phyloP scores from a whole-genome alignment of 2,888 invertebrate species.

The Scaptomyza caliginosa region DNA sequence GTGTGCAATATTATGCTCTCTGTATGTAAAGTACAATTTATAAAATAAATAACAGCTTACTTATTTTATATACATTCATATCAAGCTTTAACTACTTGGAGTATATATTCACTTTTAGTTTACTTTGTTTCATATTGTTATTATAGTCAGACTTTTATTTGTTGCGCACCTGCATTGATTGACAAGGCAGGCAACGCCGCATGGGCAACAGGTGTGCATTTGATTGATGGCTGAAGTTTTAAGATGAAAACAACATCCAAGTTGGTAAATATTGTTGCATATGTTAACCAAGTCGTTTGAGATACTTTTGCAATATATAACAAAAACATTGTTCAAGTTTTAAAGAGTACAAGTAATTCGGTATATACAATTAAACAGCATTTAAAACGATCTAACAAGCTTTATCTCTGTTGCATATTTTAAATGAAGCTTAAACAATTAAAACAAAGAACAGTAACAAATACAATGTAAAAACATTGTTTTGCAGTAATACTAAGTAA shows the following conservation, averaged over 20 bases:
- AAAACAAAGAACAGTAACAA: not conserved
- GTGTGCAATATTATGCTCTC: not conserved
- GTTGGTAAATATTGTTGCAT: slow-evolving; percentile 1
- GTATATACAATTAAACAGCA: not conserved
- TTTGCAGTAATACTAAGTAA: slow-evolving; percentile 1
- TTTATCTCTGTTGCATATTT: too few relatives aligned
- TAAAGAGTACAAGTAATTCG: not conserved
- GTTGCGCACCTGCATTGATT: slow-evolving; percentile 45
- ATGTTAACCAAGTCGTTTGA: not conserved
- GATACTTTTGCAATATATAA: not conserved
- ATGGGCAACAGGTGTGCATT: slow-evolving; percentile 49
- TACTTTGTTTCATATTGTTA: not conserved
- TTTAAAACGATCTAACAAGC: too few relatives aligned
- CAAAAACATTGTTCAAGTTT: too few relatives aligned
- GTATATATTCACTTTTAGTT: too few relatives aligned
- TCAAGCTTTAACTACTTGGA: too few relatives aligned
- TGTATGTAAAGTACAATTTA: not conserved
- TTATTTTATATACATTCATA: too few relatives aligned
- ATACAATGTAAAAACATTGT: not conserved
- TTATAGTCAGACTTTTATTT: not conserved
- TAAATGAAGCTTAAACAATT: not conserved
- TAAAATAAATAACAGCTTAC: too few relatives aligned
- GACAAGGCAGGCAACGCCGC: slow-evolving; percentile 21
- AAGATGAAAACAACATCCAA: not conserved
- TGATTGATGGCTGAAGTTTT: slow-evolving; percentile 39